Conservation (phyloP, 1,140 invertebrate genomes). For the Drosophila virilis region DNA sequence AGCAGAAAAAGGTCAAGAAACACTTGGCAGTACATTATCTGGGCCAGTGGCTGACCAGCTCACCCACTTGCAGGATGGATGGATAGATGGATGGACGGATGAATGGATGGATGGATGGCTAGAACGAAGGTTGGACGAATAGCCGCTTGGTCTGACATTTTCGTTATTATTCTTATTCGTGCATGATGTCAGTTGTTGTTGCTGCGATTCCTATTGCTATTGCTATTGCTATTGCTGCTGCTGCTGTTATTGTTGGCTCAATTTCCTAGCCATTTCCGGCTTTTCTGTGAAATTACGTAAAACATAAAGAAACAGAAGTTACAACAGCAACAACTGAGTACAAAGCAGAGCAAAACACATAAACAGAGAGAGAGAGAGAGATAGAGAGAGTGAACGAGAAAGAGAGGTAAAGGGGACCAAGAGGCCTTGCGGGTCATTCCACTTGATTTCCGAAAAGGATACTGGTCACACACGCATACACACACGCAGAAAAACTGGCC, state of each 20-base stretch:
- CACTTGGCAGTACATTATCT: slow-evolving; percentile 82
- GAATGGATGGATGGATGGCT: not conserved
- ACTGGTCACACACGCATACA: slow-evolving; percentile 59
- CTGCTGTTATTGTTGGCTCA: slow-evolving; percentile 79
- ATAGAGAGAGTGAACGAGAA: not conserved
- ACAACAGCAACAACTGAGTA: slow-evolving; percentile 33
- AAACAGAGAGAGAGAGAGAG: slow-evolving; percentile 10
- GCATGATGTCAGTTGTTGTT: slow-evolving; percentile 48
- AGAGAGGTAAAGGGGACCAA: not conserved
- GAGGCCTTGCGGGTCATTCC: slow-evolving; percentile 72
- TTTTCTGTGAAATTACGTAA: slow-evolving; percentile 76
- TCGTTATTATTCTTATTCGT: slow-evolving; percentile 81
- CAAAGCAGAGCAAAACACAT: slow-evolving; percentile 16
- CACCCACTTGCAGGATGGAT: slow-evolving; percentile 17
- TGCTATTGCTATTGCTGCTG: slow-evolving; percentile 26
- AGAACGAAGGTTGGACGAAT: slow-evolving; percentile 23
- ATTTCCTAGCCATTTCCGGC: slow-evolving; percentile 82
- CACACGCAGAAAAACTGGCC: slow-evolving; percentile 12
- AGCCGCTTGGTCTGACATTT: slow-evolving; percentile 69
- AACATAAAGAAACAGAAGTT: slow-evolving; percentile 82
- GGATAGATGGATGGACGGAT: not conserved
- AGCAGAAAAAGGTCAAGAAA: slow-evolving; percentile 69
- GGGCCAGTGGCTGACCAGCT: slow-evolving; percentile 66
- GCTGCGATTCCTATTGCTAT: slow-evolving; percentile 24
- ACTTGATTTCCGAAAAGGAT: slow-evolving; percentile 83